phyloP scores from a whole-genome alignment of 2,797 vertebrate species.

The Neopelma chrysocephalum region DNA sequence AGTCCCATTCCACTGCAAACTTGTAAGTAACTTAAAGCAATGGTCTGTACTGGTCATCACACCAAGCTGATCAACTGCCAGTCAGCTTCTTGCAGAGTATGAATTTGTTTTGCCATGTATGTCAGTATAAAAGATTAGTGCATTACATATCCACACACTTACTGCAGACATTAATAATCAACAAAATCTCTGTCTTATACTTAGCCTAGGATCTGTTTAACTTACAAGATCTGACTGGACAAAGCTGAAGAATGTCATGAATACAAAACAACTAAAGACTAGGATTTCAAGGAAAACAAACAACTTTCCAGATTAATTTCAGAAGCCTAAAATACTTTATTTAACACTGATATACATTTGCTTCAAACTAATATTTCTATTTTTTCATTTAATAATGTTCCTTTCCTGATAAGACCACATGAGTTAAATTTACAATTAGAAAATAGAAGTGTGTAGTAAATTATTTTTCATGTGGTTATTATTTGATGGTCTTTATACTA shows the following conservation, averaged over 20 bases:
- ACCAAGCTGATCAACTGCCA: not conserved
- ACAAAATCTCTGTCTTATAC: not conserved
- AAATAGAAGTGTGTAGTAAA: slow-evolving; percentile 34
- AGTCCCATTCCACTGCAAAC: not conserved
- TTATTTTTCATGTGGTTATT: slow-evolving; percentile 46
- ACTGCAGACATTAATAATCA: not conserved
- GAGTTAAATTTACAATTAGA: slow-evolving; percentile 53
- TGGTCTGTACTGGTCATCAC: not conserved
- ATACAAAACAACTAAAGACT: not conserved
- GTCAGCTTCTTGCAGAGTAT: not conserved
- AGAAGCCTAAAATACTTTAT: not conserved
- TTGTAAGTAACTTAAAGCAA: not conserved
- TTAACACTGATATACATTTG: slow-evolving; percentile 20
- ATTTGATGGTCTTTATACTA: slow-evolving; percentile 40
- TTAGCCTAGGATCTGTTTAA: not conserved
- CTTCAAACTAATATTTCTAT: not conserved
- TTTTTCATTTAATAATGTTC: slow-evolving; percentile 13
- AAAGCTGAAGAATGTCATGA: not conserved
- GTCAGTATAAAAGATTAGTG: not conserved
- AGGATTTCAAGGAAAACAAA: not conserved
- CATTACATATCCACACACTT: not conserved
- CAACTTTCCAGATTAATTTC: not conserved
- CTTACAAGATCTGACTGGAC: not conserved
- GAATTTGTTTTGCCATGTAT: not conserved
- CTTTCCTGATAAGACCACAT: not conserved